Evolutionary conservation across 2,888 invertebrate genomes (phyloP).

Genomic region (Trimorus sp.): DNA sequence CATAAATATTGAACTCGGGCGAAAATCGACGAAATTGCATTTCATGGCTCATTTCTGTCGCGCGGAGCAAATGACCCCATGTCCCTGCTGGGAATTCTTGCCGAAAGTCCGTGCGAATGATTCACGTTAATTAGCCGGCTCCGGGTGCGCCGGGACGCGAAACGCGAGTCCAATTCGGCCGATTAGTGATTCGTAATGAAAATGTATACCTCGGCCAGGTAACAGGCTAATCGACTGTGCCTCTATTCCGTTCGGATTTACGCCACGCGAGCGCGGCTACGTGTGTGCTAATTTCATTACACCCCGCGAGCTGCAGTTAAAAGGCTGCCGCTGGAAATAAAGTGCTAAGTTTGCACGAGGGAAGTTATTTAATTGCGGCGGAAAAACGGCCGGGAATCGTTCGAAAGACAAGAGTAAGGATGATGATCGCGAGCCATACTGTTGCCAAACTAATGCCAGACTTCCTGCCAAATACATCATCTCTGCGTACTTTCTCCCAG

Average conservation of each 20-base stretch:
- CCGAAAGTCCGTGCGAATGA: conserved; percentile 19
- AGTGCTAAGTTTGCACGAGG: too few species aligned
- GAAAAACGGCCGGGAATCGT: too few species aligned
- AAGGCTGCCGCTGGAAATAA: background rate
- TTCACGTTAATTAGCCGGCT: conserved; percentile 29
- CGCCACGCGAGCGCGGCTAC: conserved; percentile 4
- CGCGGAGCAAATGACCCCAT: conserved; percentile 2
- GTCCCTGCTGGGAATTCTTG: conserved; percentile 17
- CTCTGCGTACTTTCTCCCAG: too few species aligned
- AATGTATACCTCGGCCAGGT: conserved; percentile 38
- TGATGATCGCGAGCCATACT: too few species aligned
- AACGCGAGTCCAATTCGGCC: conserved; percentile 37
- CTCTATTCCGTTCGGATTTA: conserved; percentile 27
- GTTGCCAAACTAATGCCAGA: too few species aligned
- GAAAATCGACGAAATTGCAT: conserved; percentile 25
- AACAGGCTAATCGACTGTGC: conserved; percentile 37
- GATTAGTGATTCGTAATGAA: conserved; percentile 54
- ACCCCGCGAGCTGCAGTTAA: background rate
- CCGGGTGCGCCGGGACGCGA: background rate
- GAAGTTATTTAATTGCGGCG: too few species aligned
- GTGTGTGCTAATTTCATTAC: conserved; percentile 25
- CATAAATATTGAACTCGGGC: conserved; percentile 2
- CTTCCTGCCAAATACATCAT: too few species aligned
- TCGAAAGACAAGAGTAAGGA: too few species aligned
- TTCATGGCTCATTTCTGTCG: conserved; percentile 5